phyloP scores from a whole-genome alignment of 2,797 vertebrate genomes.

The Emydoidea blandingii region DNA sequence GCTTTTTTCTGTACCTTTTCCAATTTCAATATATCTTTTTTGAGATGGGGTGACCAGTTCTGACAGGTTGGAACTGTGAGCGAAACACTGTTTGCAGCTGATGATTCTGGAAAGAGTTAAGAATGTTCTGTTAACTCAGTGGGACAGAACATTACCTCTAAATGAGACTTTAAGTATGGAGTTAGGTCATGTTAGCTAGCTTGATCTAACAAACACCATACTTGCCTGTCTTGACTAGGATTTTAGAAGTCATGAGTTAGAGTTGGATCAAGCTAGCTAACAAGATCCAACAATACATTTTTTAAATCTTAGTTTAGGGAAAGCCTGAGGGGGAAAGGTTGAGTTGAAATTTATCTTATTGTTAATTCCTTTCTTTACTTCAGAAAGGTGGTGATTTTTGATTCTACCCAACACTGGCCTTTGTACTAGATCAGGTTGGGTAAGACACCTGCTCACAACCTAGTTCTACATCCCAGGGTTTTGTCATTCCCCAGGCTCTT shows the following conservation, averaged over 20 bases:
- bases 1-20: too few relatives aligned
- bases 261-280: not conserved
- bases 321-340: not conserved
- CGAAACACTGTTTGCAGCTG: not conserved
- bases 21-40: too few relatives aligned
- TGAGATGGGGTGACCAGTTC: not conserved
- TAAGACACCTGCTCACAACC: not conserved
- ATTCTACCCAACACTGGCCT: not conserved
- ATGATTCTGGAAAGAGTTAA: not conserved
- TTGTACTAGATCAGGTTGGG: not conserved
- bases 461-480: not conserved
- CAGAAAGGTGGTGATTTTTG: not conserved
- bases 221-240: not conserved
- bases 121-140: not conserved
- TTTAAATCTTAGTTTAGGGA: not conserved
- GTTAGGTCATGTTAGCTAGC: not conserved
- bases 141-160: not conserved
- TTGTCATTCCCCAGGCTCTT: not conserved
- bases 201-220: not conserved
- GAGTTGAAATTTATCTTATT: not conserved
- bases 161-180: not conserved
- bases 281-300: not conserved
- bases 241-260: not conserved
- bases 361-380: not conserved
- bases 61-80: not conserved